Evolutionary conservation across 2,888 invertebrate genomes (phyloP), one percentile per base, ranked within the genome.

Genomic region (Tenthredo distinguenda): DNA sequence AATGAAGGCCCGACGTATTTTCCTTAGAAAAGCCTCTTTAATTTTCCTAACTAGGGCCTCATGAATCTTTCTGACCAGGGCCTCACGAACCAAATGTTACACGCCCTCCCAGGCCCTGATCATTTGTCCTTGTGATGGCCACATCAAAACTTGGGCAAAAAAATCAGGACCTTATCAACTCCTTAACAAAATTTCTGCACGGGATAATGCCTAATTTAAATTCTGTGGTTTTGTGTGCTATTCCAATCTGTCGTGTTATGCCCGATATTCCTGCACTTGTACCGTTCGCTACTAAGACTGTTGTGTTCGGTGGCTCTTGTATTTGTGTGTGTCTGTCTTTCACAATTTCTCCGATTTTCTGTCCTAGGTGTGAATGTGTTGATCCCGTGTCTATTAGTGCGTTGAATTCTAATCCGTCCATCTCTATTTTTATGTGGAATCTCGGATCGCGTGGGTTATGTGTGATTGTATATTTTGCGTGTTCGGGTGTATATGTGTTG

Each of bases 21-120:
- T 55, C 55, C 55, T 55, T 55, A 55, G 55, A 55, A 55, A 55
- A 55, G 55, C 55, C 55, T 55, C 55, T 55, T n/a, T 55, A 55
- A 55, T 55, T 55, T 55, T 55, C 55, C 58, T n/a, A 58, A 58
- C n/a, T n/a, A 58, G 58, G 58, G 58, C 58, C 58, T 6, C n/a
- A 58, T 58, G 58, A 58, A 58, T 58, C 4, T 58, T 58, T 58
- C 58, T 58, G n/a, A 58, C 58, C n/a, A 58, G 58, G 58, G 58
- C 58, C 58, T 58, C 58, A n/a, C n/a, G 58, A 58, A 58, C 58
- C 58, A 58, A 58, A 58, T n/a, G 58, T 58, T 58, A 58, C 58
- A 58, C 6, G 58, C 58, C 58, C 18, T 58, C 58, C 58, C 18
- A 58, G 58, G 58, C n/a, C 58, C 58, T 58, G n/a, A n/a, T 58